Percentiles rank a stretch among this genome's conserved stretches.
These are phyloP conservation scores for Coreoperca whiteheadi DNA, from an alignment of 2,113 vertebrate genomes.

Conservation along the genomic window DNA sequence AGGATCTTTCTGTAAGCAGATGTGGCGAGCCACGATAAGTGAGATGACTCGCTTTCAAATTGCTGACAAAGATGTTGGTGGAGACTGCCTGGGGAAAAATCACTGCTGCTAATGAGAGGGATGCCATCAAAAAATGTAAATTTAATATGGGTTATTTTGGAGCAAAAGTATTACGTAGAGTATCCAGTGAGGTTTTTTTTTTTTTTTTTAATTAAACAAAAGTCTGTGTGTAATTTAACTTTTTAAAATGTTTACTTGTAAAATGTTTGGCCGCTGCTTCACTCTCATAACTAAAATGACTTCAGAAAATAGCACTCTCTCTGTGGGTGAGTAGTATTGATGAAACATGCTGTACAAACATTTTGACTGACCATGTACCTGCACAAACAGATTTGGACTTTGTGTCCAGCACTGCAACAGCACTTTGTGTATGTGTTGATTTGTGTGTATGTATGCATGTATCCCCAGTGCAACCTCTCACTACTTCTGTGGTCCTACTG, in stretches of 20 bases:
- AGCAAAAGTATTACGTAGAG: neutral
- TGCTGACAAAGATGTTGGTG: neutral
- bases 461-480: neutral
- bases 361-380: neutral
- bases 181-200: neutral
- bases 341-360: neutral
- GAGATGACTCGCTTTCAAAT: too few relatives aligned
- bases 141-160: neutral
- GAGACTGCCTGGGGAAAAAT: slow-evolving; percentile 11
- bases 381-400: slow-evolving; percentile 20
- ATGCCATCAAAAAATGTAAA: slow-evolving; percentile 49
- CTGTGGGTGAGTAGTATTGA: slow-evolving; percentile 42
- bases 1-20: neutral
- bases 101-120: neutral
- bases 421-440: neutral
- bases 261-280: slow-evolving; percentile 47
- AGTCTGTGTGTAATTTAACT: neutral
- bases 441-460: slow-evolving; percentile 7
- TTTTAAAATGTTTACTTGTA: neutral
- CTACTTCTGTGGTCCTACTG: neutral
- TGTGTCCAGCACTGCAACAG: slow-evolving; percentile 1
- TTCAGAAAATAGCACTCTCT: slow-evolving; percentile 32
- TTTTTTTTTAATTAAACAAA: neutral
- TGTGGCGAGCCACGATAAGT: neutral
- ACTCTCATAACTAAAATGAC: fast-evolving